Evolutionary conservation across 2,888 invertebrate species (phyloP), one percentile per base, ranked within the genome.

Genomic region (Tolmerus cingulatus): DNA sequence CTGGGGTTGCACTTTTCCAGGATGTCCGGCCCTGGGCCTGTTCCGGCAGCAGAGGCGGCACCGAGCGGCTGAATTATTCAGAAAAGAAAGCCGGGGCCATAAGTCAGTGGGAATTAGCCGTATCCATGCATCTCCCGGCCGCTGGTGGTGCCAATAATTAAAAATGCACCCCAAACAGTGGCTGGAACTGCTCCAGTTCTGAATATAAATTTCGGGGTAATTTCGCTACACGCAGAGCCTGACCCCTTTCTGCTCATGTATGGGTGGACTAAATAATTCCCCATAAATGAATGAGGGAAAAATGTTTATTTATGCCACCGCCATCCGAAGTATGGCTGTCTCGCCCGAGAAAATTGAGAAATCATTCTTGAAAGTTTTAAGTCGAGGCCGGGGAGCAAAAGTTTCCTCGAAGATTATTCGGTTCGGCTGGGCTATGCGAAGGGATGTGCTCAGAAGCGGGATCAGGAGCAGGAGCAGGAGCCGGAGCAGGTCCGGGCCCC

Each of bases 281-380:
- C 85, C 30, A 85, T 85, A 85, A 85, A 85, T 85, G 74, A 85
- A 85, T 85, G 74, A 85, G 85, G 85, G 85, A 43, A 74, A 84
- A 85, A 85, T 85, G 85, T 85, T 85, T 74, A 85, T 85, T 85
- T 85, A 85, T 74, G 85, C 43, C 19, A 46, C 74, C 74, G 40
- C 66, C 57, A 43, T n/a, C 23, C 27, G 46, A 74, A n/a, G 14
- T 14, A 40, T 74, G 74, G 43, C 23, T 46, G 85, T 85, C 85
- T 66, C 37, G 27, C n/a, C 46, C 30, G 19, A 43, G 85, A 43
- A 85, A 85, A 85, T 85, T 85, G 85, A 85, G 85, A 85, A 74
- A 85, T 85, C 85, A 85, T 85, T 74, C 74, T 37, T 82, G 57
- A 85, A 84, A 84, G 57, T 84, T 84, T 84, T 30, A 84, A 84